Evolutionary conservation across 2,113 vertebrate species (phyloP).

Genomic region (Ivindomyrus marchei): DNA sequence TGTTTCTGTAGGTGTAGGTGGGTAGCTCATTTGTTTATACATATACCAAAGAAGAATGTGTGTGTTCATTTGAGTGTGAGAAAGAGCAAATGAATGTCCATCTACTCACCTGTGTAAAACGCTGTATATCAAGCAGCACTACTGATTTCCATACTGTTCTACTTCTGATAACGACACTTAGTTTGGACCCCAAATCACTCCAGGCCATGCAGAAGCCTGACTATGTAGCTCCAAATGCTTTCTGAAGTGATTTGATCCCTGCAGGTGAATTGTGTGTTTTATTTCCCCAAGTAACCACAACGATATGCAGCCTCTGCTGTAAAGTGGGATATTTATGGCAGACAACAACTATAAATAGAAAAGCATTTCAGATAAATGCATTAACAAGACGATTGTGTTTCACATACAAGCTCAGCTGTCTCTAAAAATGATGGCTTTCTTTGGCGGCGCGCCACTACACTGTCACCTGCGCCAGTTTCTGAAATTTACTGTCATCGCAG

Average conservation of each 20-base stretch:
- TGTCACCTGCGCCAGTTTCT: background rate
- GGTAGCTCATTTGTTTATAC: background rate
- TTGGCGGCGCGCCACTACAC: background rate
- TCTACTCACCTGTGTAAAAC: background rate
- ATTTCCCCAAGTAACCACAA: background rate
- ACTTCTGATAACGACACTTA: background rate
- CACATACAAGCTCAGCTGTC: conserved; percentile 6
- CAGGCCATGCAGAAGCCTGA: background rate
- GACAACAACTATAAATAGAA: conserved; percentile 5
- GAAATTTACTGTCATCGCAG: background rate
- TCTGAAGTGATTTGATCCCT: background rate
- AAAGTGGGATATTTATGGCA: conserved; percentile 13
- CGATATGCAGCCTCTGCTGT: background rate
- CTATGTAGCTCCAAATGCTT: background rate
- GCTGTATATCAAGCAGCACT: background rate
- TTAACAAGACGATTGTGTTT: conserved; percentile 3
- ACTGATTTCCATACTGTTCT: background rate
- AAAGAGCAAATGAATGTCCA: background rate
- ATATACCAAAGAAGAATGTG: background rate
- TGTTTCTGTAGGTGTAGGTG: background rate
- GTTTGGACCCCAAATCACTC: background rate
- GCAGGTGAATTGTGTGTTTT: background rate
- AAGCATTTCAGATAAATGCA: background rate
- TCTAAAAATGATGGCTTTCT: background rate
- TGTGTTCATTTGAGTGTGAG: background rate